A percentile compares a stretch with the other conserved stretches of the same genome.
Evolutionary conservation across 2,113 vertebrate species (phyloP).

Genomic region (Paracanthobrama guichenoti): DNA sequence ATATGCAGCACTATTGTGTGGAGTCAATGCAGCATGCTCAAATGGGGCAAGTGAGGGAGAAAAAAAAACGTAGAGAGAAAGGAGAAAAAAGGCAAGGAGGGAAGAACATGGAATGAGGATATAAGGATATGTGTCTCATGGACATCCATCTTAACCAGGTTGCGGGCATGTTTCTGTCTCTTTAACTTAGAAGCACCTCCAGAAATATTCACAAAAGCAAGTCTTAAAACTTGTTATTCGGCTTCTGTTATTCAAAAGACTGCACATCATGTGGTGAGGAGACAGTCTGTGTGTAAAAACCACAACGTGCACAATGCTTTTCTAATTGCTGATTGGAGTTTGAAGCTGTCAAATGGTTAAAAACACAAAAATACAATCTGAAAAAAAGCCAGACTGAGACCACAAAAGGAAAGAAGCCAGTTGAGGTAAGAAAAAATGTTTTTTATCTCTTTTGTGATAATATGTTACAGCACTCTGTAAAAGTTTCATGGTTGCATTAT

Average conservation of each 20-base stretch:
- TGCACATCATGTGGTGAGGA: conserved; percentile 8
- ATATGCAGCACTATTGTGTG: conserved; percentile 76
- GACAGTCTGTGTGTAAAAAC: background rate
- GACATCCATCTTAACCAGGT: conserved; percentile 9
- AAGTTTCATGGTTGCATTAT: background rate
- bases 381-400: background rate
- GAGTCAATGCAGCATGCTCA: conserved; percentile 73
- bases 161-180: background rate
- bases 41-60: conserved; percentile 62
- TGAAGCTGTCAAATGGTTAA: background rate
- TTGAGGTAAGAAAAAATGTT: conserved; percentile 19
- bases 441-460: background rate
- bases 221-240: background rate
- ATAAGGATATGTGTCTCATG: background rate
- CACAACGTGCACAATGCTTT: background rate
- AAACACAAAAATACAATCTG: background rate
- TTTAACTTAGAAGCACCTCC: background rate
- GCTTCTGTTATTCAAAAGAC: background rate
- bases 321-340: conserved; percentile 11
- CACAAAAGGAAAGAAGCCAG: background rate
- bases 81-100: conserved; percentile 51
- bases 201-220: background rate
- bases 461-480: background rate
- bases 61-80: conserved; percentile 17
- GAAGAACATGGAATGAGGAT: conserved; percentile 19